Evolutionary conservation across 2,113 vertebrate genomes (phyloP).

Genomic region (Ptyas mucosa): DNA sequence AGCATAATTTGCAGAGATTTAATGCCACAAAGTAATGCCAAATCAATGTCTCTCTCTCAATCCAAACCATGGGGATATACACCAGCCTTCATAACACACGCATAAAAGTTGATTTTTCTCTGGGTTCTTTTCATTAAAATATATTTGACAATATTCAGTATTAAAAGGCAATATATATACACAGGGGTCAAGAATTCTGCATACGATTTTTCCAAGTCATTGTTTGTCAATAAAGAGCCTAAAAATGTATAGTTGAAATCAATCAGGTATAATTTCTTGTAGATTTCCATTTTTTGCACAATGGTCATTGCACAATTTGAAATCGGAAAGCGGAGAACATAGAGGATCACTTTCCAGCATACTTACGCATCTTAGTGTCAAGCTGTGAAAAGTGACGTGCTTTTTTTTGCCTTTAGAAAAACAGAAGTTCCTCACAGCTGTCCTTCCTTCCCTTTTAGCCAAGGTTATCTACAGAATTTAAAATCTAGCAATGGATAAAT

Average conservation of each 20-base stretch:
- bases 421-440: background rate
- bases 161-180: slow-evolving; percentile 56
- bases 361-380: background rate
- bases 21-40: background rate
- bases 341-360: background rate
- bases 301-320: background rate
- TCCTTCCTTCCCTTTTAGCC: background rate
- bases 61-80: background rate
- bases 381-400: background rate
- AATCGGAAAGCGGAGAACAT: background rate
- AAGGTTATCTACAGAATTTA: background rate
- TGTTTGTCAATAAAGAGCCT: background rate
- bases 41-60: background rate
- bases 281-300: background rate
- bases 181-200: slow-evolving; percentile 31
- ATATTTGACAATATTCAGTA: slow-evolving; percentile 23
- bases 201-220: background rate
- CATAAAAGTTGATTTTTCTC: slow-evolving; percentile 48
- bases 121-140: slow-evolving; percentile 37
- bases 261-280: background rate
- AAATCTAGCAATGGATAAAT: background rate
- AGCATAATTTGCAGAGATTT: background rate
- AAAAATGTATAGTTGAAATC: background rate
- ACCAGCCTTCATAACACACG: background rate
- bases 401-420: background rate